Evolutionary conservation across 2,797 vertebrate genomes (phyloP).

Genomic region (Eospalax fontanierii): DNA sequence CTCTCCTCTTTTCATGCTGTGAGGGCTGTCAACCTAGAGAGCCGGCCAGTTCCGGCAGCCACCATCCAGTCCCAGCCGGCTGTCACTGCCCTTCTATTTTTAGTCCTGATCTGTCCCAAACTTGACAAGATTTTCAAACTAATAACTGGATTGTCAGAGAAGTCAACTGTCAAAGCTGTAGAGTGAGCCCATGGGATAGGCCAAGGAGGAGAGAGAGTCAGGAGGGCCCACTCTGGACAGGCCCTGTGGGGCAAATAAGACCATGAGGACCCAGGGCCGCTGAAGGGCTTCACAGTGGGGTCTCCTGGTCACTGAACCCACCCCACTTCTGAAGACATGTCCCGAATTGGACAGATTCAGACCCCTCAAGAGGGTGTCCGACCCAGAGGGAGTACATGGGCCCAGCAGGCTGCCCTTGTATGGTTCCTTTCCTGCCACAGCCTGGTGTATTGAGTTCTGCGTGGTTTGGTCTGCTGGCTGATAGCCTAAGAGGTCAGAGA

Average conservation of each 20-base stretch:
- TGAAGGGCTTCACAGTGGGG: background rate
- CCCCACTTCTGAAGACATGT: background rate
- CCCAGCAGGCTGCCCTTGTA: constrained; percentile 66
- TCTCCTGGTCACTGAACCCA: background rate
- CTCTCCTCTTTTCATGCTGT: constrained; percentile 66
- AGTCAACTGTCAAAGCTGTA: constrained; percentile 64
- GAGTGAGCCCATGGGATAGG: constrained; percentile 40
- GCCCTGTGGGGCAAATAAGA: no score
- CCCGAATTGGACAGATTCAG: background rate
- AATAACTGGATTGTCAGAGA: constrained; percentile 85
- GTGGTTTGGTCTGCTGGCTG: constrained; percentile 69
- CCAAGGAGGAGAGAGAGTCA: fast-evolving
- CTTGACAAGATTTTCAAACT: constrained; percentile 85
- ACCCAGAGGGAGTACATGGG: background rate
- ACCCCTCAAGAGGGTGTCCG: background rate
- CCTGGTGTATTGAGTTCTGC: constrained; percentile 65
- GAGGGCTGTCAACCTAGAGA: constrained; percentile 70
- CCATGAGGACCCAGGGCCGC: fast-evolving
- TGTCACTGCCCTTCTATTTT: constrained; percentile 83
- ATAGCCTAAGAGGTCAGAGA: constrained; percentile 68
- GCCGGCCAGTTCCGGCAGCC: constrained; percentile 75
- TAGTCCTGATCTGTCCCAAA: constrained; percentile 77
- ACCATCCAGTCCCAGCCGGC: constrained; percentile 66
- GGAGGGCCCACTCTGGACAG: background rate
- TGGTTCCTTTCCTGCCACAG: background rate